Percentiles rank a stretch among this genome's conserved stretches.
These are phyloP conservation scores for Cephus pygmeus DNA, from an alignment of 2,888 invertebrate species.

Conservation along the genomic window DNA sequence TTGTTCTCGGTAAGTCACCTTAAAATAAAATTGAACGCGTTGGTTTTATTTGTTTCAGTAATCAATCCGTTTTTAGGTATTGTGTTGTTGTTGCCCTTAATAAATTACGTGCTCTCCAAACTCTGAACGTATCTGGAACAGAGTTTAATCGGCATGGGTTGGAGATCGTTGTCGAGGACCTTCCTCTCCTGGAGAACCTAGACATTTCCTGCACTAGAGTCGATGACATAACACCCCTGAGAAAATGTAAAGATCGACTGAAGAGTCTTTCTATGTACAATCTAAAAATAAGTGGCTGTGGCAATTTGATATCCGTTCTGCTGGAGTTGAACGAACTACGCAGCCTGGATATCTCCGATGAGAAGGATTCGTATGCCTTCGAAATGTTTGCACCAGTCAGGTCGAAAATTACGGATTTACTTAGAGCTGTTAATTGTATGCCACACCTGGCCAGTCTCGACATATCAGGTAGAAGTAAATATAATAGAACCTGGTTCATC, in stretches of 20 bases:
- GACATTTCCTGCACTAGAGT: constrained; percentile 76
- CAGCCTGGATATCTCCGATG: constrained; percentile 71
- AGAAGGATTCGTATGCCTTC: constrained; percentile 66
- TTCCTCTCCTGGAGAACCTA: constrained; percentile 72
- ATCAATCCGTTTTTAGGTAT: constrained; percentile 57
- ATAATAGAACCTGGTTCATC: constrained; percentile 3
- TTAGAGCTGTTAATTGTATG: constrained; percentile 67
- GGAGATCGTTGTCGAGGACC: constrained; percentile 74
- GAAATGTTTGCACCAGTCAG: constrained; percentile 64
- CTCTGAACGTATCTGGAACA: constrained; percentile 75
- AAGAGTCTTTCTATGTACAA: constrained; percentile 73
- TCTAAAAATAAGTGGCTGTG: constrained; percentile 67
- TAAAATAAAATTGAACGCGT: constrained; percentile 3
- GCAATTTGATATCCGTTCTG: constrained; percentile 66
- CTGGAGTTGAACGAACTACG: constrained; percentile 68
- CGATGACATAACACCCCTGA: constrained; percentile 72
- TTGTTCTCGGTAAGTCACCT: constrained; percentile 65
- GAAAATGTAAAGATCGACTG: constrained; percentile 70
- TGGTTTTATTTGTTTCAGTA: constrained; percentile 14
- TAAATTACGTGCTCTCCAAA: constrained; percentile 71
- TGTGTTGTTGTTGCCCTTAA: constrained; percentile 72
- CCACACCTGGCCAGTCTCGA: constrained; percentile 73
- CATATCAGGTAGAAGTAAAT: constrained; percentile 68
- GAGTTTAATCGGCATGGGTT: constrained; percentile 75
- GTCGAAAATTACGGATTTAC: constrained; percentile 65